A percentile compares a stretch with the other conserved stretches of the same genome.
These are phyloP conservation scores for Protonemura montana DNA, from an alignment of 2,888 invertebrate genomes.

Conservation along the genomic window DNA sequence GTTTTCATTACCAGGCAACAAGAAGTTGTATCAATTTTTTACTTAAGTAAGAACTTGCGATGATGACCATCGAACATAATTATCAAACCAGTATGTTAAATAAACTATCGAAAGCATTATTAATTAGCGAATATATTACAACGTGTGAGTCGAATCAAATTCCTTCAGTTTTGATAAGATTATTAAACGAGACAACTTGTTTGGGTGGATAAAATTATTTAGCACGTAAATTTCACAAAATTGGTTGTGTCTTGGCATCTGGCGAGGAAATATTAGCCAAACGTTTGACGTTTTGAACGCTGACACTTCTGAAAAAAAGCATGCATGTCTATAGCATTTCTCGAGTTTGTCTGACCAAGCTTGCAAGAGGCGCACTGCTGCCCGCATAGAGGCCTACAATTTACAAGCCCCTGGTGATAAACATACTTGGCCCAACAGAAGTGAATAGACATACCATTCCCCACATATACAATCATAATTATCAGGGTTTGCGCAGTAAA, in stretches of 20 bases:
- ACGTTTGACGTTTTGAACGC: background rate
- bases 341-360: background rate
- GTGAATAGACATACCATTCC: background rate
- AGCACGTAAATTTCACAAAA: background rate
- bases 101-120: background rate
- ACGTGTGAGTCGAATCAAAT: background rate
- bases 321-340: too few species aligned
- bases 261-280: background rate
- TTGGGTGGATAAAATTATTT: background rate
- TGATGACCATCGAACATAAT: background rate
- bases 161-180: background rate
- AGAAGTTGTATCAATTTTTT: background rate
- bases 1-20: background rate
- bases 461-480: slow-evolving; percentile 30
- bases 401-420: background rate
- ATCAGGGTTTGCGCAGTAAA: slow-evolving; percentile 30
- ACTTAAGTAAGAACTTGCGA: background rate
- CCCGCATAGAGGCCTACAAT: background rate
- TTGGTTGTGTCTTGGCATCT: background rate
- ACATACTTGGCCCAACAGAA: background rate
- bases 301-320: background rate
- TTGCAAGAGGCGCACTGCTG: background rate
- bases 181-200: background rate
- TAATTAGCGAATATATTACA: background rate
- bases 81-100: background rate